phyloP scores from a whole-genome alignment of 2,888 invertebrate genomes.

The Stenoptilia bipunctidactyla region DNA sequence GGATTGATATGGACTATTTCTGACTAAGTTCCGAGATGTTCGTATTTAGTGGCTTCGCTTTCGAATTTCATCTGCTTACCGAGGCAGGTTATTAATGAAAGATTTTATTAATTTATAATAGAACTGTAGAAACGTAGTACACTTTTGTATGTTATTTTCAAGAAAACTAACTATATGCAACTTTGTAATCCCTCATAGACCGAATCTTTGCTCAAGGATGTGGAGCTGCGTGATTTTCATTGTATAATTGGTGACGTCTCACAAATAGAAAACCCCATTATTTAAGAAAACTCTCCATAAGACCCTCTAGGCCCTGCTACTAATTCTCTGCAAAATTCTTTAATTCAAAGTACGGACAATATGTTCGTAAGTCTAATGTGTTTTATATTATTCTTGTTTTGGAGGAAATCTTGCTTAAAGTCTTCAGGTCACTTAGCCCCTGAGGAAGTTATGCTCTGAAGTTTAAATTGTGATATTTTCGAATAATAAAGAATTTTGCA shows the following conservation, averaged over 20 bases:
- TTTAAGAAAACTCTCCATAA: constrained; percentile 18
- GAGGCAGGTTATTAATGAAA: too few relatives aligned
- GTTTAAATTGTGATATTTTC: neutral
- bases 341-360: constrained; percentile 39
- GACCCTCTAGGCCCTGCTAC: constrained; percentile 21
- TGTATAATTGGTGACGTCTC: constrained; percentile 64
- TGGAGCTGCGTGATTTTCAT: constrained; percentile 60
- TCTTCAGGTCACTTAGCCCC: constrained; percentile 30
- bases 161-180: neutral
- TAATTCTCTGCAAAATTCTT: constrained; percentile 64
- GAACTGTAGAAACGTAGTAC: too few relatives aligned
- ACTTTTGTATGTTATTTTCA: too few relatives aligned
- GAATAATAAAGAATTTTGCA: constrained; percentile 65
- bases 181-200: constrained; percentile 37
- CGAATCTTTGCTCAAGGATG: constrained; percentile 56
- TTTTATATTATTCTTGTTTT: constrained; percentile 17
- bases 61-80: too few relatives aligned
- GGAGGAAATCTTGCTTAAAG: constrained; percentile 57
- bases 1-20: too few relatives aligned
- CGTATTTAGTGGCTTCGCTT: too few relatives aligned
- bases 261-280: constrained; percentile 41
- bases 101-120: too few relatives aligned
- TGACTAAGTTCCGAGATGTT: too few relatives aligned
- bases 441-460: constrained; percentile 5
- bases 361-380: constrained; percentile 43